A percentile compares a stretch with the other conserved stretches of the same genome.
phyloP scores from a whole-genome alignment of 2,888 invertebrate species.

The Xestoiulus laeticollis region DNA sequence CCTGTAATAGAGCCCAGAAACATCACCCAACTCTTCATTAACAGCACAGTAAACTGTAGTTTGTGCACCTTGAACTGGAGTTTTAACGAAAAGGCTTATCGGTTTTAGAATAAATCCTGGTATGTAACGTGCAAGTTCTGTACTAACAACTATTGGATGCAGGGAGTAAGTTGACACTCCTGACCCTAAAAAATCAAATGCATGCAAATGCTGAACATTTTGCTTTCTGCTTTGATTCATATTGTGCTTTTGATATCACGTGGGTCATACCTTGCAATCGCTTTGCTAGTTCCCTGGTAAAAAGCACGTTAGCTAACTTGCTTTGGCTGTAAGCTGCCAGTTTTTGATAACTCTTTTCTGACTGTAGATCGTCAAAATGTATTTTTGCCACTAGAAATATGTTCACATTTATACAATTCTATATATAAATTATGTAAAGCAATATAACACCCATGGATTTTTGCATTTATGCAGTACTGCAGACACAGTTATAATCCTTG shows the following conservation, averaged over 20 bases:
- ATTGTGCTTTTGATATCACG: too few species aligned
- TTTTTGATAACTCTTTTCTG: slow-evolving; percentile 63
- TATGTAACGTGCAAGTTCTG: slow-evolving; percentile 62
- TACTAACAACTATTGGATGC: slow-evolving; percentile 66
- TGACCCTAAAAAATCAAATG: slow-evolving; percentile 56
- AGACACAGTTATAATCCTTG: slow-evolving; percentile 81
- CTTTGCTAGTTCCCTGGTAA: slow-evolving; percentile 61
- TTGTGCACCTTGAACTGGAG: slow-evolving; percentile 70
- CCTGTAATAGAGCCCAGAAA: slow-evolving; percentile 53
- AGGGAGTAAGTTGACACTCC: slow-evolving; percentile 64
- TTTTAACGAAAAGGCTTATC: slow-evolving; percentile 60
- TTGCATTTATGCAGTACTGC: too few species aligned
- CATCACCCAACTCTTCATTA: slow-evolving; percentile 59
- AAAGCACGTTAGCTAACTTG: slow-evolving; percentile 64
- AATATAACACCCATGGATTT: too few species aligned
- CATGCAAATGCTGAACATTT: neutral
- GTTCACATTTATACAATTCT: too few species aligned
- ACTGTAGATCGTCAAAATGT: slow-evolving; percentile 75
- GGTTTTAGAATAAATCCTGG: slow-evolving; percentile 59
- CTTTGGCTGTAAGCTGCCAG: slow-evolving; percentile 61
- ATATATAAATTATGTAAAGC: too few species aligned
- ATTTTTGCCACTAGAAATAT: slow-evolving; percentile 65
- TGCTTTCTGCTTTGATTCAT: too few species aligned
- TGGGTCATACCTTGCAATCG: slow-evolving; percentile 59
- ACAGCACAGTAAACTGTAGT: slow-evolving; percentile 75